Base-by-base conservation (phyloP, 2,797 vertebrate genomes). In the Diplodus puntazzo region DNA sequence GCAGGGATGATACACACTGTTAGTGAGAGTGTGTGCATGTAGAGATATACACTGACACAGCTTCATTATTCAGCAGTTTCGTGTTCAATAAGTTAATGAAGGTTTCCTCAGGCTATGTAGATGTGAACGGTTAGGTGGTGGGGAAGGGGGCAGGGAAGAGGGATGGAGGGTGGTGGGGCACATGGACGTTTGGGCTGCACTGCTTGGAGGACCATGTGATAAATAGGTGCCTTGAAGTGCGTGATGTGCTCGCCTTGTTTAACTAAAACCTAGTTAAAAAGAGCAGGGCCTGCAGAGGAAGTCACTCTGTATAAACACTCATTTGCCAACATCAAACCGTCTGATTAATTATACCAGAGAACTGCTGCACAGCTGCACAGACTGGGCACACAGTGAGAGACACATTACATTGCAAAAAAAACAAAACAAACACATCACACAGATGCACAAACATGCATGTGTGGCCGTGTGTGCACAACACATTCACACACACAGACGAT, bases 271-370 rank as follows among this genome's bases (percentile, higher is more conserved):
- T 79, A 84, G 84, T 91, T 90, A 91, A 89, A 84, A 91, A 87
- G 84, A 88, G 67, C 81, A 81, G 72, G 71, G 84, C 80, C 86
- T 86, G 82, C 80, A 87, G 89, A 92, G 63, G 79, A 87, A 82
- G 73, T 77, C 79, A 72, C 83, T 88, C 77, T 89, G 84, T 82
- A 83, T 75, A 92, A 91, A 92, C 90, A 88, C 69, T 91, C 83
- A 85, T 92, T 93, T 92, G 85, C 84, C 76, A 87, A 90, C 88
- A 92, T 94, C 90, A 93, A 93, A 89, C 87, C 50, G 60, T 66
- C 88, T 93, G 89, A 94, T 93, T 92, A 92, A 93, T 94, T 92
- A 92, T 83, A 82, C 62, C 66, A 46, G 48, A 73, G 82, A 34
- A 69, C 59, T 69, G 69, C 71, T 39, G 82, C 80, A 80, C 77